Conservation (phyloP, 2,113 vertebrate genomes). For the Forbesichthys agassizii region DNA sequence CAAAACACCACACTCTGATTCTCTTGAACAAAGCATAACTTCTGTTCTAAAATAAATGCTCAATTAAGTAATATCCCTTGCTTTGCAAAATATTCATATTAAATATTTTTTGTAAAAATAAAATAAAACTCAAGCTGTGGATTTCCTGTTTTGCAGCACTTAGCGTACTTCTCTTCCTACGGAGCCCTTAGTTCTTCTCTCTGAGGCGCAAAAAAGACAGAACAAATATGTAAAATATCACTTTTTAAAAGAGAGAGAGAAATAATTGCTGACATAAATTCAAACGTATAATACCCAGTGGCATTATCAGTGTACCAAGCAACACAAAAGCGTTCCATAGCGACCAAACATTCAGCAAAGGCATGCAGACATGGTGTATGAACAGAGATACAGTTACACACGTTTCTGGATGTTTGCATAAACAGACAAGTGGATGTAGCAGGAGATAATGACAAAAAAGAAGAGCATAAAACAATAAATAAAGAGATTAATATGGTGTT, state of each 20-base stretch:
- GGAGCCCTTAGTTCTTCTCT: conserved; percentile 54
- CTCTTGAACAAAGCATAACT: conserved; percentile 24
- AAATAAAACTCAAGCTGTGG: conserved; percentile 27
- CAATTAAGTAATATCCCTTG: conserved; percentile 39
- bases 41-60: conserved; percentile 23
- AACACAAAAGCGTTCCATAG: conserved; percentile 39
- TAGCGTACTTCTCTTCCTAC: conserved; percentile 62
- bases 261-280: background rate
- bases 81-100: conserved; percentile 40
- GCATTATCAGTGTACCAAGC: background rate
- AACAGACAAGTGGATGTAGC: conserved; percentile 8
- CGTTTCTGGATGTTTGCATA: conserved; percentile 19
- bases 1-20: background rate
- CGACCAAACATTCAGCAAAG: conserved; percentile 45
- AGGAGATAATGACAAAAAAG: conserved; percentile 6
- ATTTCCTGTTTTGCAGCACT: conserved; percentile 29
- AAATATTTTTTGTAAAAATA: conserved; percentile 25
- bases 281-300: background rate
- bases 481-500: conserved; percentile 30
- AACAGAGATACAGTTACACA: conserved; percentile 16
- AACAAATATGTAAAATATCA: background rate
- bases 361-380: conserved; percentile 43
- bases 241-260: background rate
- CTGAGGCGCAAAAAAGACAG: conserved; percentile 33
- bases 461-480: background rate